Conservation (phyloP, 2,888 invertebrate species). For the Andrena camellia region DNA sequence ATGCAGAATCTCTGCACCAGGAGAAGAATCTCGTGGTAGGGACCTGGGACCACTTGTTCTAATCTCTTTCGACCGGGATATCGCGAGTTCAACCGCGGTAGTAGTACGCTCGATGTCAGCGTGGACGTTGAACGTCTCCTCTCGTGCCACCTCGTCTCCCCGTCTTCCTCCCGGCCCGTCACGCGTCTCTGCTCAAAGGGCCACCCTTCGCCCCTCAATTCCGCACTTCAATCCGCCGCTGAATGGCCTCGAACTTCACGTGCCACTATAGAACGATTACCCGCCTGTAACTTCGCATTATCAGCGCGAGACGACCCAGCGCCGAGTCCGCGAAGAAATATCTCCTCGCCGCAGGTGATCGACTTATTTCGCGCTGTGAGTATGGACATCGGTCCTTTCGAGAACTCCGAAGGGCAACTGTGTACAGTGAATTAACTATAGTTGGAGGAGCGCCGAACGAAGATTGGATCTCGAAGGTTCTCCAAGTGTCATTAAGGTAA, state of each 20-base stretch:
- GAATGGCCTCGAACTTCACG: background rate
- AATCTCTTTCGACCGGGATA: constrained; percentile 68
- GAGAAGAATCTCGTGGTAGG: constrained; percentile 68
- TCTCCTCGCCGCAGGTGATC: background rate
- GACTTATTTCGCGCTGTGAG: background rate
- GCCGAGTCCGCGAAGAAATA: background rate
- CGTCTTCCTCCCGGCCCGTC: background rate
- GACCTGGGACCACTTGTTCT: constrained; percentile 71
- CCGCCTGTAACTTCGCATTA: background rate
- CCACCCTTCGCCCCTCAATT: too few relatives aligned
- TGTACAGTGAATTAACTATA: constrained; percentile 21
- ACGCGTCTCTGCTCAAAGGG: background rate
- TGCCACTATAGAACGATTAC: background rate
- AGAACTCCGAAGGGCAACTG: constrained; percentile 7
- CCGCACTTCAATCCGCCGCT: background rate
- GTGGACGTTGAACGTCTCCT: constrained; percentile 57
- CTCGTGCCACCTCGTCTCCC: constrained; percentile 3
- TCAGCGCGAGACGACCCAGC: background rate
- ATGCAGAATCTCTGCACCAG: constrained; percentile 15
- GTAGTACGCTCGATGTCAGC: constrained; percentile 71
- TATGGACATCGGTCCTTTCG: background rate
- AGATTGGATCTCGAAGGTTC: background rate
- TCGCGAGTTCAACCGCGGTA: constrained; percentile 66
- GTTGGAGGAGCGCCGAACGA: background rate
- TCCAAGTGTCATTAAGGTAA: constrained; percentile 15